phyloP scores from a whole-genome alignment of 2,113 vertebrate species.

The Dendropsophus ebraccatus region DNA sequence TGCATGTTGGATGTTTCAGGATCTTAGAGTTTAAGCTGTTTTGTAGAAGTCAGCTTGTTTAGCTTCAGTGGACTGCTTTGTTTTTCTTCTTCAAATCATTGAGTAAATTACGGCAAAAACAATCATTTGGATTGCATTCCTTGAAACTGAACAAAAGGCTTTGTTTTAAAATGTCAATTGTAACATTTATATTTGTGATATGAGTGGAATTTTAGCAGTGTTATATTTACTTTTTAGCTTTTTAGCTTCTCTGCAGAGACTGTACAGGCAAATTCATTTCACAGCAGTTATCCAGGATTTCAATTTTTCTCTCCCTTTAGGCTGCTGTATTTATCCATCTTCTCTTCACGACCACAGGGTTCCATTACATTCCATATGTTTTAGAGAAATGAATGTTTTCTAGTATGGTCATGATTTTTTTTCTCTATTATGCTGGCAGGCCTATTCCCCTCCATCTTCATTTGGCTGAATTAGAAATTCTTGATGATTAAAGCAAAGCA shows the following conservation, averaged over 20 bases:
- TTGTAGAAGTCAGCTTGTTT: neutral
- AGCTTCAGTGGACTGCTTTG: neutral
- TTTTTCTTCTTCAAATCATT: neutral
- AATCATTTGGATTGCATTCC: neutral
- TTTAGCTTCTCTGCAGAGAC: neutral
- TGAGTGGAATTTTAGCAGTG: neutral
- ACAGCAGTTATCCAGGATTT: conserved; percentile 10
- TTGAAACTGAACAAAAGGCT: neutral
- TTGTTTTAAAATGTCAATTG: neutral
- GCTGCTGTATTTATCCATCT: conserved; percentile 17
- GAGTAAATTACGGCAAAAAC: neutral
- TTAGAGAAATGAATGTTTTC: neutral
- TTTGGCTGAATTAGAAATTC: neutral
- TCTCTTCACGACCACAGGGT: neutral
- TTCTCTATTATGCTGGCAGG: neutral
- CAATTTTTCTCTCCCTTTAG: conserved; percentile 12
- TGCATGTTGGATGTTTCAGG: too few species aligned
- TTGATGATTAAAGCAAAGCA: neutral
- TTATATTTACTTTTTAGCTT: neutral
- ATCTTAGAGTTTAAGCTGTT: too few species aligned
- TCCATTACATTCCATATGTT: conserved; percentile 22
- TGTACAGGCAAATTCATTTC: neutral
- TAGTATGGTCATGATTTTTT: neutral
- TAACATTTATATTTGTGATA: neutral
- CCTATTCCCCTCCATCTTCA: neutral